Evolutionary conservation across 2,797 vertebrate genomes (phyloP).

Genomic region (Scolopax rusticola): DNA sequence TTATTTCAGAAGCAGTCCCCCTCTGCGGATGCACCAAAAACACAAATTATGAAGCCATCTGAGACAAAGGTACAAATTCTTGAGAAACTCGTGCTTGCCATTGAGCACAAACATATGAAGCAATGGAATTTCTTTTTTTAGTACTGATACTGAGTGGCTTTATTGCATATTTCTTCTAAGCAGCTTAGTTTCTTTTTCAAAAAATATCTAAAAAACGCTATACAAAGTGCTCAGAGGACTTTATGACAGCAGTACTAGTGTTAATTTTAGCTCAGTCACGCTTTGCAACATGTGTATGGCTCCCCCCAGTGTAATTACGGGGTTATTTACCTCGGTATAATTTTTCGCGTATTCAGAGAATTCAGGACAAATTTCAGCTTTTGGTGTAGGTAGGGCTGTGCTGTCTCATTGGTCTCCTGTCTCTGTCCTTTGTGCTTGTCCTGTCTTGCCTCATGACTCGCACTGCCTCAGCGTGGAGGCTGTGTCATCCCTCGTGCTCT

Average conservation of each 20-base stretch:
- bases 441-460: not conserved
- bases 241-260: not conserved
- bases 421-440: not conserved
- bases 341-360: not conserved
- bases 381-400: fast-evolving
- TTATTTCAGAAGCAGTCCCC: conserved; percentile 26
- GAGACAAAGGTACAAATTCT: conserved; percentile 71
- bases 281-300: not conserved
- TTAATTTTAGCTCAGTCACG: not conserved
- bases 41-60: conserved; percentile 65
- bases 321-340: not conserved
- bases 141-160: not conserved
- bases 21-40: not conserved
- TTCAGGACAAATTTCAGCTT: not conserved
- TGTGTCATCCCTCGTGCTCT: not conserved
- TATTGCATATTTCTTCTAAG: fast-evolving
- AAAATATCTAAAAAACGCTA: not conserved
- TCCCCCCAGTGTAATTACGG: not conserved
- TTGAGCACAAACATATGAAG: not conserved
- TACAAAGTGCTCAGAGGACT: not conserved
- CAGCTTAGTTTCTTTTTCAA: not conserved
- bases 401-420: fast-evolving
- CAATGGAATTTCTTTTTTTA: not conserved
- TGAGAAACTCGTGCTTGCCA: not conserved
- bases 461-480: not conserved